Evolutionary conservation across 2,797 vertebrate genomes (phyloP).

Genomic region (Scomberomorus guttatus): DNA sequence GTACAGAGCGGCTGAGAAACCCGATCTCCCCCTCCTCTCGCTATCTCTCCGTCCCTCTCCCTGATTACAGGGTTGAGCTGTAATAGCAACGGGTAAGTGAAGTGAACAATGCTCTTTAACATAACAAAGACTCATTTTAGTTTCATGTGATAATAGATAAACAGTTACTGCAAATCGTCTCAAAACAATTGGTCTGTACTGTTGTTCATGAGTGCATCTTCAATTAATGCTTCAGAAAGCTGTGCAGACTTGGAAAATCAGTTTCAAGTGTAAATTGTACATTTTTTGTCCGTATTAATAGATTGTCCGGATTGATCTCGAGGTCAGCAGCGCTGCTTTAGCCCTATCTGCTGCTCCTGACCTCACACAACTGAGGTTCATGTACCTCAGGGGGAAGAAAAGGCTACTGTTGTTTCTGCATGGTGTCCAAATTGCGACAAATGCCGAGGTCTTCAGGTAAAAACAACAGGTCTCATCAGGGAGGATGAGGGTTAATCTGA

Average conservation of each 20-base stretch:
- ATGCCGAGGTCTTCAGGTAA: constrained; percentile 48
- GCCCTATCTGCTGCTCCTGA: neutral
- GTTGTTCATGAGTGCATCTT: neutral
- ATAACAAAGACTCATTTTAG: constrained; percentile 10
- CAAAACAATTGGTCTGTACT: neutral
- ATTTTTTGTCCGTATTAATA: constrained; percentile 9
- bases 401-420: constrained; percentile 49
- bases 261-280: no score
- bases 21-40: constrained; percentile 62
- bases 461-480: constrained; percentile 70
- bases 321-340: constrained; percentile 17
- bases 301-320: constrained; percentile 9
- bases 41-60: constrained; percentile 42
- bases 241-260: neutral
- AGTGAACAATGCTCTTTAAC: constrained; percentile 29
- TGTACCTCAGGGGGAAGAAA: constrained; percentile 29
- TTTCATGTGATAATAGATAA: neutral
- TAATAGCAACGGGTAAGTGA: constrained; percentile 32
- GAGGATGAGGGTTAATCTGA: constrained; percentile 77
- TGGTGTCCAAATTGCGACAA: constrained; percentile 49
- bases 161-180: neutral
- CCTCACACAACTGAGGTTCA: constrained; percentile 2
- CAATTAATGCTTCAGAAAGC: neutral
- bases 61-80: constrained; percentile 60
- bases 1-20: constrained; percentile 78